phyloP scores from a whole-genome alignment of 2,113 vertebrate species.

The Poeciliopsis retropinna region DNA sequence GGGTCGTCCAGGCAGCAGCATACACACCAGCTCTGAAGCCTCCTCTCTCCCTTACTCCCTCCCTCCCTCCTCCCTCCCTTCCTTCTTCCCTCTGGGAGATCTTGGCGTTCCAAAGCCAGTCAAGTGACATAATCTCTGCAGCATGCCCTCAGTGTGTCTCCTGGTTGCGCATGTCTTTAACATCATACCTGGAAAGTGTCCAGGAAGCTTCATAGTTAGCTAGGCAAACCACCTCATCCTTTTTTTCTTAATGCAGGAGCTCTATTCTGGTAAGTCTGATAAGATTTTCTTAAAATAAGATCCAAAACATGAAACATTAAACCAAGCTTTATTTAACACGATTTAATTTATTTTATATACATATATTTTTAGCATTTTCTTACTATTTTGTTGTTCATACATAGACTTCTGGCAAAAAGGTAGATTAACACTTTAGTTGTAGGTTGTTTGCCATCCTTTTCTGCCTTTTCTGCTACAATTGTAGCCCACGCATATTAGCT shows the following conservation, averaged over 20 bases:
- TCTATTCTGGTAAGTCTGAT: neutral
- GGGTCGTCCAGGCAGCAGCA: neutral
- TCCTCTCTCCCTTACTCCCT: neutral
- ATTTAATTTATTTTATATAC: neutral
- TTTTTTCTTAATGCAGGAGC: neutral
- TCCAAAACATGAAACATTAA: neutral
- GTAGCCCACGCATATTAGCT: too few species aligned
- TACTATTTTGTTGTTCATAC: neutral
- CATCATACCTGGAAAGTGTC: constrained; percentile 5
- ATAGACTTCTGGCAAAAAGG: neutral
- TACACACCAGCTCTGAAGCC: neutral
- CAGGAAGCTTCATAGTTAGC: neutral
- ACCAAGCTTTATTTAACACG: neutral
- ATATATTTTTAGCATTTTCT: neutral
- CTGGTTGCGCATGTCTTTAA: neutral
- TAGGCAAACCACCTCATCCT: neutral
- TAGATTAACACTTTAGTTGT: neutral
- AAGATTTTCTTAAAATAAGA: neutral
- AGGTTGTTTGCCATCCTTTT: neutral
- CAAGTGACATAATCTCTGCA: neutral
- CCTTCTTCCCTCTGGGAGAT: neutral
- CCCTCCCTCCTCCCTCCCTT: neutral
- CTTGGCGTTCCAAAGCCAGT: neutral
- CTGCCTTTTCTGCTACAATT: too few species aligned
- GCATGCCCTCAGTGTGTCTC: neutral